A percentile compares a stretch with the other conserved stretches of the same genome.
phyloP scores from a whole-genome alignment of 35 echinoderm and acorn worm species.

The Chiridota heheva region DNA sequence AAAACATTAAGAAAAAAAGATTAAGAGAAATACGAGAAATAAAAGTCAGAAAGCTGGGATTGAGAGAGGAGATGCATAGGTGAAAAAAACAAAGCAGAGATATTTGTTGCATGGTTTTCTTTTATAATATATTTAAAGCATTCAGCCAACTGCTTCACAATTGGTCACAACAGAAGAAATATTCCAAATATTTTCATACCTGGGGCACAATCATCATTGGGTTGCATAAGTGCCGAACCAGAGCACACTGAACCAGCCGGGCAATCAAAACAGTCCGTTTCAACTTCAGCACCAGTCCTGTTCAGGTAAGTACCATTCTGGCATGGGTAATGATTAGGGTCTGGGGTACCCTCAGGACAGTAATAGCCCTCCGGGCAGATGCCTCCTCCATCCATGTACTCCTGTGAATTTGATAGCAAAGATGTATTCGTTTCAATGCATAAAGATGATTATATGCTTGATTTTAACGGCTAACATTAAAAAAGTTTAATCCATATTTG shows the following conservation, averaged over 20 bases:
- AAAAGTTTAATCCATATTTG: too few relatives aligned
- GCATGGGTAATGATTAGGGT: constrained; percentile 73
- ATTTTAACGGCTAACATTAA: too few relatives aligned
- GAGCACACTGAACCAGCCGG: constrained; percentile 72
- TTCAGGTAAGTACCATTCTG: constrained; percentile 91
- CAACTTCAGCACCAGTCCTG: constrained; percentile 36
- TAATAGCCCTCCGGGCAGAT: constrained; percentile 80
- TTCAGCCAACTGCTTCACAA: too few relatives aligned
- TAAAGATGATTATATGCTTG: too few relatives aligned
- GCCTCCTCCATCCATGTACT: constrained; percentile 50
- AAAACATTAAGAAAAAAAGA: background rate
- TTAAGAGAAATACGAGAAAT: too few relatives aligned
- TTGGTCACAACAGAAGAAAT: background rate
- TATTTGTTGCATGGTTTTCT: too few relatives aligned
- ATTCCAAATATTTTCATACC: constrained; percentile 31
- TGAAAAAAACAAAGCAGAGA: background rate
- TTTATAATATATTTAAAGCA: too few relatives aligned
- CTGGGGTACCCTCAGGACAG: constrained; percentile 65
- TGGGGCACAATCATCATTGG: constrained; percentile 77
- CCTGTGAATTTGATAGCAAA: too few relatives aligned
- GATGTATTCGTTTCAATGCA: too few relatives aligned
- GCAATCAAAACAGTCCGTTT: constrained; percentile 78
- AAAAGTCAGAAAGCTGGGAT: too few relatives aligned
- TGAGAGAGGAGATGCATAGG: too few relatives aligned
- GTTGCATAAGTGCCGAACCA: constrained; percentile 58